Base-by-base conservation (phyloP, 2,113 vertebrate species). In the Oreochromis tanganicae region DNA sequence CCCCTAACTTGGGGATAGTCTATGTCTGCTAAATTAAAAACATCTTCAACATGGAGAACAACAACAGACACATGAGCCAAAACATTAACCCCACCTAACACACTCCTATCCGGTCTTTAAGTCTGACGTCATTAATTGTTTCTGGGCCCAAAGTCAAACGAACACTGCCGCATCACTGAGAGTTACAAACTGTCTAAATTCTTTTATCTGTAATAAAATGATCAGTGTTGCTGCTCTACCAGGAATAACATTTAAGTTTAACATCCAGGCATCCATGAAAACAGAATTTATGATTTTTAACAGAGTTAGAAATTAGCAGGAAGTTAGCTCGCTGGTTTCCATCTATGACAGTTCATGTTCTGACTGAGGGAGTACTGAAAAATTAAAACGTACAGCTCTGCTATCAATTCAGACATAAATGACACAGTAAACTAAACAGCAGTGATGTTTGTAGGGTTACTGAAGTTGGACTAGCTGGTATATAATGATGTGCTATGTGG, bases 1-100 rank as follows among this genome's bases (percentile, higher is more conserved):
- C 2, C 0, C 24, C 0, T 78, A 14, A 50, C 10, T 78, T 78
- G 9, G 24, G 16, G 43, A 50, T 12, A 50, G 43, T 50, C 43
- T 32, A 48, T 32, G 32, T 78, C 4, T 50, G 71, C 24, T 75
- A 11, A 75, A 48, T 75, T 46, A 48, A 75, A 75, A 75, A 75
- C 14, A 19, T 48, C 71, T 75, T 75, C 14, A 48, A 16, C 0
- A 48, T 50, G 9, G 14, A 78, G 43, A 78, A 50, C 1, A 1
- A 4, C 43, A 78, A 78, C 24, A 50, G 43, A 78, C 71, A 32
- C 16, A 50, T 78, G 24, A 32, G 24, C 16, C 24, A 50, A 50
- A 75, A 48, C 0, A 1, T 19, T 50, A 1, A 10, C 24, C 14
- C 14, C 1, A 4, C 43, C 41, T 75, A 48, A 75, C 16, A 19